Conservation (phyloP, 2,888 invertebrate species). For the Steinernema carpocapsae region DNA sequence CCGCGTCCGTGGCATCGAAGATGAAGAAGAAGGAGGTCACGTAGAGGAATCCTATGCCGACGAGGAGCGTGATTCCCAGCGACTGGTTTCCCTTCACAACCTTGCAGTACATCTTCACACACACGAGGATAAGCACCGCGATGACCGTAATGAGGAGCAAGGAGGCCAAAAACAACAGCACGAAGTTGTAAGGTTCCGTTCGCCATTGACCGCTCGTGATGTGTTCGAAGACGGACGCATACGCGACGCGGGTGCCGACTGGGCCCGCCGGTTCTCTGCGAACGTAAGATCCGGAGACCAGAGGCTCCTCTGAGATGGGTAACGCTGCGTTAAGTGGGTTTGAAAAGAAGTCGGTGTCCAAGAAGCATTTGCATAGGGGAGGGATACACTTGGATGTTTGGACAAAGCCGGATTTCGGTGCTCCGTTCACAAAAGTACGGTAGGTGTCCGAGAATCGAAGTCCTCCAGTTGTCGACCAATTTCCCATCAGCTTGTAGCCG, state of each 20-base stretch:
- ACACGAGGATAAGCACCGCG: constrained; percentile 55
- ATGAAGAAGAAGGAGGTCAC: constrained; percentile 64
- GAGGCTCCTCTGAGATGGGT: constrained; percentile 11
- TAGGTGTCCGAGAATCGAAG: constrained; percentile 55
- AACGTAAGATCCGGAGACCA: constrained; percentile 51
- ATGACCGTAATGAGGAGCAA: constrained; percentile 50
- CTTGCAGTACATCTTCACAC: constrained; percentile 60
- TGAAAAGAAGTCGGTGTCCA: constrained; percentile 61
- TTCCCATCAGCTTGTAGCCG: constrained; percentile 65
- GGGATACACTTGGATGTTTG: constrained; percentile 56
- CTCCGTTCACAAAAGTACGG: constrained; percentile 40
- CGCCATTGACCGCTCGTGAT: constrained; percentile 58
- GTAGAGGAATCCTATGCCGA: constrained; percentile 63
- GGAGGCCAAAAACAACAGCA: constrained; percentile 56
- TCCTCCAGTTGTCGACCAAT: constrained; percentile 65
- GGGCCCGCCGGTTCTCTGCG: constrained; percentile 53
- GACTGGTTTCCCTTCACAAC: constrained; percentile 67
- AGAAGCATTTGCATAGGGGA: constrained; percentile 66
- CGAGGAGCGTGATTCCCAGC: constrained; percentile 65
- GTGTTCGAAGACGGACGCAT: constrained; percentile 55
- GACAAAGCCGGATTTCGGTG: constrained; percentile 36
- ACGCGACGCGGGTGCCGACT: constrained; percentile 52
- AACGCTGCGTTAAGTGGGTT: constrained; percentile 22
- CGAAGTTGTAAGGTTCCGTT: constrained; percentile 56
- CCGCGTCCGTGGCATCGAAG: constrained; percentile 59